phyloP scores from a whole-genome alignment of 2,888 invertebrate genomes.

The Troides aeacus region DNA sequence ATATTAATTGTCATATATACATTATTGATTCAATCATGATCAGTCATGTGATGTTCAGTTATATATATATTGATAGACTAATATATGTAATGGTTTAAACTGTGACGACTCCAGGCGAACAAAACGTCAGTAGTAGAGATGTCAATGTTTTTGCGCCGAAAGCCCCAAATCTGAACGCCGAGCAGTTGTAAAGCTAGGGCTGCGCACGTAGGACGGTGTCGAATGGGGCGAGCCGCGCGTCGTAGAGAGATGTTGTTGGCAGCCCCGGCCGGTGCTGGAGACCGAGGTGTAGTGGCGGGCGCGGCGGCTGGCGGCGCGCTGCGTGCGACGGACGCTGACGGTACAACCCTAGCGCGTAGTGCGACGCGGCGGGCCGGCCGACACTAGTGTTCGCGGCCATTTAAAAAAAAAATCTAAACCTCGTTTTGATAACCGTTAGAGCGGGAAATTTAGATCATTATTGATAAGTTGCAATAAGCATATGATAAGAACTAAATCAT shows the following conservation, averaged over 20 bases:
- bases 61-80: neutral
- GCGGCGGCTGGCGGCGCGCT: slow-evolving; percentile 74
- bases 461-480: neutral
- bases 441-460: neutral
- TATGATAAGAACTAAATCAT: neutral
- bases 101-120: slow-evolving; percentile 18
- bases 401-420: slow-evolving; percentile 20
- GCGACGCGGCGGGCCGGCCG: slow-evolving; percentile 26
- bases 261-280: slow-evolving; percentile 77
- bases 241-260: slow-evolving; percentile 78
- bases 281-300: slow-evolving; percentile 80
- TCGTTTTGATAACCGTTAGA: slow-evolving; percentile 27
- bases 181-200: slow-evolving; percentile 65
- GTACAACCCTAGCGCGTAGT: slow-evolving; percentile 49
- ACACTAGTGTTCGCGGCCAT: slow-evolving; percentile 31
- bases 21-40: too few relatives aligned
- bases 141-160: neutral
- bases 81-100: neutral
- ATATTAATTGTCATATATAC: too few relatives aligned
- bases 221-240: slow-evolving; percentile 75
- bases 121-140: slow-evolving; percentile 6
- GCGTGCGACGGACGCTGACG: slow-evolving; percentile 76
- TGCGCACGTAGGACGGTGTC: slow-evolving; percentile 74
- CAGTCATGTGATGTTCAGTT: too few relatives aligned
- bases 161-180: slow-evolving; percentile 40